A percentile compares a stretch with the other conserved stretches of the same genome.
phyloP scores from a whole-genome alignment of 2,797 vertebrate genomes.

The Bradypodion pumilum region DNA sequence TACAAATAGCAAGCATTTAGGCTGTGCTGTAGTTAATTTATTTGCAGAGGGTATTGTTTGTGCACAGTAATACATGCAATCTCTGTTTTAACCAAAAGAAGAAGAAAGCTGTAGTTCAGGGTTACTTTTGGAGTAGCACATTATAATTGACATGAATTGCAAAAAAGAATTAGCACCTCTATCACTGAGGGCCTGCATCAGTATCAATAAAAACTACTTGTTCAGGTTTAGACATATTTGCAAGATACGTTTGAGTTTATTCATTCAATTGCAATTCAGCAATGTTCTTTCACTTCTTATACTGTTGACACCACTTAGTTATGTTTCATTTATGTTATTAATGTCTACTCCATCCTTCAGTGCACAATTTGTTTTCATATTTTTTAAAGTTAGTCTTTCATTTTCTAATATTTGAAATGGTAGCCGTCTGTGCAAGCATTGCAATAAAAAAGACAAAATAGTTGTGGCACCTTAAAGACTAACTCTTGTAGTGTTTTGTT shows the following conservation, averaged over 20 bases:
- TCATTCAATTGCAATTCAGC: conserved; percentile 40
- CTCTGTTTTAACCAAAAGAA: conserved; percentile 37
- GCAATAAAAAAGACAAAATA: too few relatives aligned
- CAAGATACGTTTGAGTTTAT: conserved; percentile 25
- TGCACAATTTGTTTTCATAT: not conserved
- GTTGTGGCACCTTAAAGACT: too few relatives aligned
- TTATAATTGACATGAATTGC: not conserved
- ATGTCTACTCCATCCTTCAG: not conserved
- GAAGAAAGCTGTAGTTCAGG: accelerated
- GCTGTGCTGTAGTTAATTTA: conserved; percentile 34
- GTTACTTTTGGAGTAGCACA: not conserved
- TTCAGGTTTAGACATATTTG: conserved; percentile 19
- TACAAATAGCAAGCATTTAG: not conserved
- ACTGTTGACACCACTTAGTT: not conserved
- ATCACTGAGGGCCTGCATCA: not conserved
- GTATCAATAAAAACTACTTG: not conserved
- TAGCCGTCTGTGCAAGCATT: too few relatives aligned
- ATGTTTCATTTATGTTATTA: conserved; percentile 5
- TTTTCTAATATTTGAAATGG: too few relatives aligned
- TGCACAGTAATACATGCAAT: conserved; percentile 45
- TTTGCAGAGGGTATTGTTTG: conserved; percentile 52
- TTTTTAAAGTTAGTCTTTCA: not conserved
- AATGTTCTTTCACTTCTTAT: conserved; percentile 32
- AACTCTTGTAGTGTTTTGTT: too few relatives aligned
- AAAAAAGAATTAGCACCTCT: conserved; percentile 8